Base-by-base conservation (phyloP, 2,113 vertebrate species). In the Boulengeromyrus knoepffleri region DNA sequence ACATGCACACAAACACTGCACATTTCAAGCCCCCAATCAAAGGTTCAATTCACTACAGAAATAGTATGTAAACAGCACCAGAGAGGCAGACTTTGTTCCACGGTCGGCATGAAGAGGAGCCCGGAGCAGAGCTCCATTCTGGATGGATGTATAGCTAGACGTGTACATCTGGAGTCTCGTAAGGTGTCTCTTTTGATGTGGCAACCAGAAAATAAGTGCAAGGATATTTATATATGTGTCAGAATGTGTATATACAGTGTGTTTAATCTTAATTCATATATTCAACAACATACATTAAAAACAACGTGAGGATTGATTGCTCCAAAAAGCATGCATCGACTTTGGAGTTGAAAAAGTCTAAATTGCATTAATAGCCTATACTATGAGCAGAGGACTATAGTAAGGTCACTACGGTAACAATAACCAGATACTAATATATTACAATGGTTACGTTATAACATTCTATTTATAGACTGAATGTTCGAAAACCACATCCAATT, bases 21-120 rank as follows among this genome's bases (percentile, higher is more conserved):
- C 62, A 46, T 90, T 84, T 90, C 36, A 88, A 90, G 77, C 5
- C 74, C 74, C 31, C 21, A 90, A 36, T 90, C 86, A 90, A 90
- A 90, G 70, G 70, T 58, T 50, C n/a, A 88, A 88, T 90, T 90
- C 87, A 90, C 39, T 84, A 88, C 87, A 83, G 70, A 88, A 90
- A 90, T 90, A 88, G 87, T 47, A 56, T 70, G 86, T 66, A 88
- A 88, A 90, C 87, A 88, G 31, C 52, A 88, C 84, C 87, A 88
- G 85, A 90, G 66, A 83, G 74, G 53, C 31, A 83, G 90, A 47
- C 86, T 90, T n/a, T 53, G 39, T 24, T 87, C 49, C 49, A 31
- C 86, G 31, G 77, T 90, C 50, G 84, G 36, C 36, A 84, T 12
- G 39, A 85, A 87, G 87, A 80, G 53, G 46, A 90, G 85, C 5